Conservation (phyloP, 2,797 vertebrate species). For the Cossypha niveicapilla region DNA sequence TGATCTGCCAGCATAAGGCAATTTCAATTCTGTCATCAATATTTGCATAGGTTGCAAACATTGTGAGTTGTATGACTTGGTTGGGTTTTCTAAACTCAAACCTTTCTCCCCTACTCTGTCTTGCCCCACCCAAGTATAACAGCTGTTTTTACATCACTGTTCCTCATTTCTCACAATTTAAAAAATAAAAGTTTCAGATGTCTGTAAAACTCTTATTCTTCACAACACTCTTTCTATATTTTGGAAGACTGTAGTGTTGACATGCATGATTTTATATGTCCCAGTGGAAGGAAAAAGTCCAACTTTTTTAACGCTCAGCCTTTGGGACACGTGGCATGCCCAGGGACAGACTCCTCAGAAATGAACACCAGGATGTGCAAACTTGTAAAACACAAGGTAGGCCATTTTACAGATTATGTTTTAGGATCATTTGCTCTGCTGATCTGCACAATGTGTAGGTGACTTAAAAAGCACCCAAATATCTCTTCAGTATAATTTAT, state of each 20-base stretch:
- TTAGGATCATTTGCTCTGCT: not conserved
- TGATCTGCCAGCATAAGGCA: not conserved
- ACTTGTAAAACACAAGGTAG: not conserved
- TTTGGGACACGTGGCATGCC: not conserved
- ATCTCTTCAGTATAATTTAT: not conserved
- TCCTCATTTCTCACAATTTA: not conserved
- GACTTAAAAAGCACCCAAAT: not conserved
- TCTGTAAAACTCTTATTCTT: not conserved
- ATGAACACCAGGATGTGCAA: not conserved
- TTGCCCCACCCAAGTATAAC: not conserved
- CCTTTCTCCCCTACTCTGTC: not conserved
- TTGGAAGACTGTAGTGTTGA: not conserved
- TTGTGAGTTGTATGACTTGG: not conserved
- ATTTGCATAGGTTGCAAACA: slow-evolving; percentile 28
- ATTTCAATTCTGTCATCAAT: slow-evolving; percentile 7
- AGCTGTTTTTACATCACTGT: not conserved
- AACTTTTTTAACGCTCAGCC: accelerated
- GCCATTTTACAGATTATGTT: not conserved
- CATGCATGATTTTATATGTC: not conserved
- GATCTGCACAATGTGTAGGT: not conserved
- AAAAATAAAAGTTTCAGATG: not conserved
- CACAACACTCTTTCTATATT: not conserved
- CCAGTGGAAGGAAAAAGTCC: not conserved
- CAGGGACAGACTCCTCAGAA: not conserved
- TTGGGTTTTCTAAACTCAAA: not conserved